Base-by-base conservation (phyloP, 1,140 invertebrate species). In the Liolophura sinensis region DNA sequence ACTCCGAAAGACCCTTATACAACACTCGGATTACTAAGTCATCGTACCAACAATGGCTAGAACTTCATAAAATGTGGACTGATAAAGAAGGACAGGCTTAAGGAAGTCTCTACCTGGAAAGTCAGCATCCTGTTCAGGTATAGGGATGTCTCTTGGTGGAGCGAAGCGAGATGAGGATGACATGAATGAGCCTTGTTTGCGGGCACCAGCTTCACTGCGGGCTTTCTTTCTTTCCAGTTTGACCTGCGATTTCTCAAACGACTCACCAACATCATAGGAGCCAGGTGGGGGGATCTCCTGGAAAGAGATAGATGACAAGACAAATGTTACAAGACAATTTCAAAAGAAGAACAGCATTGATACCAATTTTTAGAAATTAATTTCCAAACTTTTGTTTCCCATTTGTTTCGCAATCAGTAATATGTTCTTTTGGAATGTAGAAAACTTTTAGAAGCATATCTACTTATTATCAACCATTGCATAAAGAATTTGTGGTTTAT, bases 201-300 rank as follows among this genome's bases (percentile, higher is more conserved):
- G 72, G 20, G 59, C 70, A 14, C 82, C 83, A 25, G 73, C 71
- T n/a, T 81, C 78, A 12, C 76, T 78, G 47, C 82, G 72, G 18
- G 83, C 81, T 49, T 77, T 75, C 25, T 75, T 73, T 51, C 65
- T 60, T 7, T 73, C 66, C 1, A 22, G 40, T 58, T 72, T 74
- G 1, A 73, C 54, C 60, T 82, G 78, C 27, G 74, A 74, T n/a
- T 77, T 70, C 18, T 76, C 65, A 68, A 73, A 83, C 15, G 83
- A 78, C 57, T 76, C 70, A 20, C 67, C 51, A 11, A 84, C 79
- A 69, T 85, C 78, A 68, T 85, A 85, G 0, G 78, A 72, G 16
- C 82, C 82, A 27, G 83, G 83, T 49, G 82, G 81, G 9, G 83
- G 83, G 11, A 78, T 65, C 59, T 82, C 81, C 80, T 83, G 66